A percentile compares a stretch with the other conserved stretches of the same genome.
Evolutionary conservation across 2,888 invertebrate genomes (phyloP).

Genomic region (Aporophyla nigra): DNA sequence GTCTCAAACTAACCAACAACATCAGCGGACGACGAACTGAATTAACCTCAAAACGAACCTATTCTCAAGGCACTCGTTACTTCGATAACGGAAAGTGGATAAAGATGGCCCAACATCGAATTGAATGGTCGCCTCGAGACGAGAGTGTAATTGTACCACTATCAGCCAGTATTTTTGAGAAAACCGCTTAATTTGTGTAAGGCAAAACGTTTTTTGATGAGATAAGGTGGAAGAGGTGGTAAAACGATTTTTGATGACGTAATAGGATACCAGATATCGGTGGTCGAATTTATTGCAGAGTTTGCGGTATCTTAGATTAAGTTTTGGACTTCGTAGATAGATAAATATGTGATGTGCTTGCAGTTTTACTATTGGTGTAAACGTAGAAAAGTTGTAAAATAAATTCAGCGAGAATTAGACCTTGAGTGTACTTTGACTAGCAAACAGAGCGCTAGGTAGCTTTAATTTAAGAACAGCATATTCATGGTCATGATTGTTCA

Average conservation of each 20-base stretch:
- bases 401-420: not conserved
- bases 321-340: not conserved
- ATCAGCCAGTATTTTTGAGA: constrained; percentile 51
- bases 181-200: constrained; percentile 58
- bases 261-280: constrained; percentile 18
- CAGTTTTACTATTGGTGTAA: constrained; percentile 7
- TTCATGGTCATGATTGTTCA: too few species aligned
- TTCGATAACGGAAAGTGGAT: constrained; percentile 68
- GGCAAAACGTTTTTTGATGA: constrained; percentile 57
- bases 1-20: not conserved
- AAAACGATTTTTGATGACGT: constrained; percentile 60
- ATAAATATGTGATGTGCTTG: constrained; percentile 14
- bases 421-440: not conserved
- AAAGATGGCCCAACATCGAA: constrained; percentile 70
- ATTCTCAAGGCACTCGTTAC: constrained; percentile 74
- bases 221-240: constrained; percentile 50
- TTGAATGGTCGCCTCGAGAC: constrained; percentile 70
- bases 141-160: constrained; percentile 61
- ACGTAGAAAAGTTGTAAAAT: not conserved
- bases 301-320: constrained; percentile 22
- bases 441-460: too few species aligned
- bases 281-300: constrained; percentile 47
- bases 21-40: not conserved
- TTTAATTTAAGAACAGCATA: too few species aligned
- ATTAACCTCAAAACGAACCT: constrained; percentile 56